phyloP scores from a whole-genome alignment of 2,888 invertebrate genomes.

The Magallana nippona region DNA sequence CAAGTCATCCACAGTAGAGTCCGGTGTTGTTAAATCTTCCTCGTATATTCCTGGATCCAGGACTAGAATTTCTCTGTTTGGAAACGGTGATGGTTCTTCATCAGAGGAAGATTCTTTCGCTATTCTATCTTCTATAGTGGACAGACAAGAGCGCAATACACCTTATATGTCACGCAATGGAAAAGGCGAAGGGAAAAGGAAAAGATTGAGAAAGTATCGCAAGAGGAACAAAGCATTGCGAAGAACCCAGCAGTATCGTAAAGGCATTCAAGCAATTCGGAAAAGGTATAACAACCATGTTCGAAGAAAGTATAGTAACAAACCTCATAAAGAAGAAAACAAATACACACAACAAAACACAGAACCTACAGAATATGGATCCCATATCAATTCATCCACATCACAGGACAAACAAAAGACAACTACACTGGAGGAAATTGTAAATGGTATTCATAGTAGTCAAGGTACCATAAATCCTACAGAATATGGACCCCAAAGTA shows the following conservation, averaged over 20 bases:
- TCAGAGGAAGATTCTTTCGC: slow-evolving; percentile 19
- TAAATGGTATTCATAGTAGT: too few relatives aligned
- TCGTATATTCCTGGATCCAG: slow-evolving; percentile 4
- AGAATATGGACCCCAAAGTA: too few relatives aligned
- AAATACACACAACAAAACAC: not conserved
- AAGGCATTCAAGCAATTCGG: not conserved
- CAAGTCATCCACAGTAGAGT: not conserved
- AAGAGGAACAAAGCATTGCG: not conserved
- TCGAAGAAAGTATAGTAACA: not conserved
- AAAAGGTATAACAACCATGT: not conserved
- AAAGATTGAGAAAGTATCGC: not conserved
- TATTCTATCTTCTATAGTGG: not conserved
- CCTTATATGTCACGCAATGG: not conserved
- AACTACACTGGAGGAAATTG: not conserved
- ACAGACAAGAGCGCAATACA: not conserved
- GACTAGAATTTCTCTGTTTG: not conserved
- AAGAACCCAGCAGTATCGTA: not conserved
- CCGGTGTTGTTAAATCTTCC: slow-evolving; percentile 4
- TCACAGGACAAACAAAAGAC: not conserved
- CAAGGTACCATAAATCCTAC: too few relatives aligned
- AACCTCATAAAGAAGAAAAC: not conserved
- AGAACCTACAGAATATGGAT: not conserved
- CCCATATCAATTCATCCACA: not conserved
- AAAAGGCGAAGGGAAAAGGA: not conserved
- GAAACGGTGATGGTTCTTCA: slow-evolving; percentile 3